Conservation (phyloP, 2,797 vertebrate genomes). For the Gambusia yucatana region DNA sequence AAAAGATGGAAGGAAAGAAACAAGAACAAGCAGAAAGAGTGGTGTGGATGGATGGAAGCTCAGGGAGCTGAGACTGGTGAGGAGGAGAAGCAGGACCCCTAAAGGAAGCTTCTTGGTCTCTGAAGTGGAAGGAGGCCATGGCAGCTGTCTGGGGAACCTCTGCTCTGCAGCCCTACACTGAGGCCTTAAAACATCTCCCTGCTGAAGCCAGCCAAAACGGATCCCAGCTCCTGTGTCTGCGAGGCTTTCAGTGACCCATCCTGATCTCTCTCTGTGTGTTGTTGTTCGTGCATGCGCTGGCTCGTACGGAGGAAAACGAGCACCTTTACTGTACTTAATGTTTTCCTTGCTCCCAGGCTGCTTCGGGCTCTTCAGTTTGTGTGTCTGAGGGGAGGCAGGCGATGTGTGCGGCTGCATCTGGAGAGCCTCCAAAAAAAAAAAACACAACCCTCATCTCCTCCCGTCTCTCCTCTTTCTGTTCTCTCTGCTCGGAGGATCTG, state of each 20-base stretch:
- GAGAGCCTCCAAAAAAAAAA: constrained; percentile 79
- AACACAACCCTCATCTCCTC: constrained; percentile 65
- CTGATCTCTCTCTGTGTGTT: constrained; percentile 74
- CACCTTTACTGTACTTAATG: constrained; percentile 74
- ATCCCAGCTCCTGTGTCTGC: constrained; percentile 77
- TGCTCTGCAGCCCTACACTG: constrained; percentile 60
- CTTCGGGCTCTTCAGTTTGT: constrained; percentile 76
- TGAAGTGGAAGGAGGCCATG: constrained; percentile 70
- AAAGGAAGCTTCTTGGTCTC: constrained; percentile 75
- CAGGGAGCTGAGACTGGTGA: constrained; percentile 11
- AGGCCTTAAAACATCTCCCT: constrained; percentile 78
- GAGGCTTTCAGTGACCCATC: constrained; percentile 79
- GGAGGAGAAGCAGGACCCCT: constrained; percentile 56
- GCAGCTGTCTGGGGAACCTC: constrained; percentile 69
- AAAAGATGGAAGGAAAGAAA: constrained; percentile 55
- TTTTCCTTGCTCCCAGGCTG: constrained; percentile 78
- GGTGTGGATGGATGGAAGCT: constrained; percentile 56
- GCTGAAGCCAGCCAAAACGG: constrained; percentile 76
- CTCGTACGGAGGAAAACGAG: constrained; percentile 62
- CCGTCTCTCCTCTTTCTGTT: constrained; percentile 73
- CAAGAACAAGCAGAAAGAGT: constrained; percentile 47
- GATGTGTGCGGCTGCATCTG: constrained; percentile 82
- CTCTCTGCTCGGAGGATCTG: constrained; percentile 78
- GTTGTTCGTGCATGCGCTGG: constrained; percentile 42
- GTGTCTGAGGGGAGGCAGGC: constrained; percentile 70